Percentiles rank a stretch among this genome's conserved stretches.
Evolutionary conservation across 2,113 vertebrate species (phyloP).

Genomic region (Colinus virginianus): DNA sequence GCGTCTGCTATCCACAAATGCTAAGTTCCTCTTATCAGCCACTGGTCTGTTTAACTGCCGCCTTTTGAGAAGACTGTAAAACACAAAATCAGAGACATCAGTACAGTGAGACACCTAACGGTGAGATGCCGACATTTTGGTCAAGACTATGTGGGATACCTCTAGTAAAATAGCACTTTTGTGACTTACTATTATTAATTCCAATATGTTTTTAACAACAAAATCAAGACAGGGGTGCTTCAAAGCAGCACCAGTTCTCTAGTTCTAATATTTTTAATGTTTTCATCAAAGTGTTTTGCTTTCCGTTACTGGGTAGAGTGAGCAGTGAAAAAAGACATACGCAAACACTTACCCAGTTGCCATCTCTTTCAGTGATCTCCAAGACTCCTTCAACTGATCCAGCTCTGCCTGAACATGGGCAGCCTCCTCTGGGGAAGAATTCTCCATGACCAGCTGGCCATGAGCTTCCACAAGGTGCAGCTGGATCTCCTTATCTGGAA

Average conservation of each 20-base stretch:
- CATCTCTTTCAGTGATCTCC: slow-evolving; percentile 66
- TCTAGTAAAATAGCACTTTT: neutral
- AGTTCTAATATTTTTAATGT: neutral
- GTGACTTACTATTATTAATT: neutral
- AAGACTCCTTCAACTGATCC: slow-evolving; percentile 75
- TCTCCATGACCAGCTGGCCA: slow-evolving; percentile 81
- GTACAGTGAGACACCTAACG: neutral
- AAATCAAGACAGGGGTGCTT: neutral
- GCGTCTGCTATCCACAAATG: neutral
- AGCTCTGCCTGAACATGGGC: slow-evolving; percentile 82
- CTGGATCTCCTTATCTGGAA: slow-evolving; percentile 89
- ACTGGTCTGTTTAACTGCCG: slow-evolving; percentile 9
- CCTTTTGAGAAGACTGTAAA: slow-evolving; percentile 53
- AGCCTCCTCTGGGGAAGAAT: slow-evolving; percentile 85
- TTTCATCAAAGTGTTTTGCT: neutral
- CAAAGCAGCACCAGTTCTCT: neutral
- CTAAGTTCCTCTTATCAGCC: slow-evolving; percentile 26
- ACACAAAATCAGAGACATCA: slow-evolving; percentile 14
- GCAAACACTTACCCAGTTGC: slow-evolving; percentile 57
- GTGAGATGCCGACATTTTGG: neutral
- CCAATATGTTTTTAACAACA: neutral
- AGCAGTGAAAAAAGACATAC: neutral
- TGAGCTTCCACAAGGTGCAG: slow-evolving; percentile 81
- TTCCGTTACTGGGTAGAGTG: neutral
- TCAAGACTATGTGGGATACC: accelerated